phyloP scores from a whole-genome alignment of 2,113 vertebrate species.

The Chaetura pelagica region DNA sequence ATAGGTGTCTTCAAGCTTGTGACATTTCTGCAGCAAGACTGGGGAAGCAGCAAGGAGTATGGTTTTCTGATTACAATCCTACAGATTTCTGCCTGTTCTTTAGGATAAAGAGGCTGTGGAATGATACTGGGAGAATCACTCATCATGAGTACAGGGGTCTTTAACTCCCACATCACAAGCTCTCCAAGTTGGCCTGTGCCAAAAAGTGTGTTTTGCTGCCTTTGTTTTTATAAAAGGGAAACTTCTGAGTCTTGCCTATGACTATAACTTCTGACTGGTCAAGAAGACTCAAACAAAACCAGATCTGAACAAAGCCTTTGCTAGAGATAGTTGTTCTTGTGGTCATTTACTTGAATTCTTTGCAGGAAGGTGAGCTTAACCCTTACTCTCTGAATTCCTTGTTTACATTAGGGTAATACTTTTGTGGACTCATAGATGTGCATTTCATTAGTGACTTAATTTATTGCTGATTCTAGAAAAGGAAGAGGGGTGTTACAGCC shows the following conservation, averaged over 20 bases:
- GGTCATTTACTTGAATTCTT: not conserved
- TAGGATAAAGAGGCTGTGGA: not conserved
- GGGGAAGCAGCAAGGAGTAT: not conserved
- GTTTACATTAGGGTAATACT: not conserved
- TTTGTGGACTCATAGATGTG: not conserved
- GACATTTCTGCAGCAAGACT: not conserved
- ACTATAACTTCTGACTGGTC: not conserved
- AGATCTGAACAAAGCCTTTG: not conserved
- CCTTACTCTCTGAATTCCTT: not conserved
- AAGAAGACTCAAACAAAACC: not conserved
- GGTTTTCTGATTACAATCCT: not conserved
- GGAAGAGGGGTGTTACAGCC: not conserved
- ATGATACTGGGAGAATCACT: not conserved
- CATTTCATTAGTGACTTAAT: not conserved
- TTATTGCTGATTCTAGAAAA: not conserved
- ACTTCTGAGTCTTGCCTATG: fast-evolving
- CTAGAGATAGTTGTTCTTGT: not conserved
- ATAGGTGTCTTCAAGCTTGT: not conserved
- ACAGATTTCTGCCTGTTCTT: not conserved
- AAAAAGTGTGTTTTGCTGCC: not conserved
- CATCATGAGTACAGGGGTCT: not conserved
- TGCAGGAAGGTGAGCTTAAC: not conserved
- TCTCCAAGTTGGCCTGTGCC: not conserved
- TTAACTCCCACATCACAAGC: not conserved
- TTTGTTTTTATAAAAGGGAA: not conserved